Base-by-base conservation (phyloP, 2,797 vertebrate genomes). In the Labeo calbasu region DNA sequence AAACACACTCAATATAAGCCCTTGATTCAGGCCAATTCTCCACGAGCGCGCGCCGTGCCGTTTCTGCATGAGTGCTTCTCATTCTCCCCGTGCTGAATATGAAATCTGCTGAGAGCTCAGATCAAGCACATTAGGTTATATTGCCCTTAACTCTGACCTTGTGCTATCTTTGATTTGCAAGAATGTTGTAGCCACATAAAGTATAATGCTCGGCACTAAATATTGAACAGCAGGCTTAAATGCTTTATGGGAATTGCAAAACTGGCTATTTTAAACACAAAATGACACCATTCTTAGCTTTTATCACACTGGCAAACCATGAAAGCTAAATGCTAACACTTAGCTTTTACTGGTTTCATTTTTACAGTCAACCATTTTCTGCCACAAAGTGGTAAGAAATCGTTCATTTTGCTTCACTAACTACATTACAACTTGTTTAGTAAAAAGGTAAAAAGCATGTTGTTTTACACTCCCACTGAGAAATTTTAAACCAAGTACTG, bases 1-100 rank as follows among this genome's bases (percentile, higher is more conserved):
- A 80, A 78, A 85, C 48, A 85, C 84, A 86, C 82, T 84, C 63
- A 77, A 70, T 80, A 70, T 81, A 88, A 88, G 84, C 83, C 72
- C 79, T 65, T 46, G 66, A 86, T 81, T 85, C 81, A 83, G 77
- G 77, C 69, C 82, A 81, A 84, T 81, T 82, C 70, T 70, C 73
- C 23, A 63, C 25, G 14, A 63, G 61, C 25, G 23, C 23, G 19
- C 63, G 36, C 25, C 36, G 43, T 77, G 43, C 65, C 15, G 13
- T 84, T 84, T 79, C 79, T 75, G 70, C 78, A 55, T 53, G 73
- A 87, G 46, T 84, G 81, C 73, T 28, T 50, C 78, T 78, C 77
- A 55, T 83, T 83, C 81, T 82, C 66, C 59, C 36, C 48, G 61
- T 43, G 78, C 79, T 87, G 78, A 87, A 85, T 87, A 71, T 85